Base-by-base conservation (phyloP, 1,140 invertebrate species). In the Liolophura sinensis region DNA sequence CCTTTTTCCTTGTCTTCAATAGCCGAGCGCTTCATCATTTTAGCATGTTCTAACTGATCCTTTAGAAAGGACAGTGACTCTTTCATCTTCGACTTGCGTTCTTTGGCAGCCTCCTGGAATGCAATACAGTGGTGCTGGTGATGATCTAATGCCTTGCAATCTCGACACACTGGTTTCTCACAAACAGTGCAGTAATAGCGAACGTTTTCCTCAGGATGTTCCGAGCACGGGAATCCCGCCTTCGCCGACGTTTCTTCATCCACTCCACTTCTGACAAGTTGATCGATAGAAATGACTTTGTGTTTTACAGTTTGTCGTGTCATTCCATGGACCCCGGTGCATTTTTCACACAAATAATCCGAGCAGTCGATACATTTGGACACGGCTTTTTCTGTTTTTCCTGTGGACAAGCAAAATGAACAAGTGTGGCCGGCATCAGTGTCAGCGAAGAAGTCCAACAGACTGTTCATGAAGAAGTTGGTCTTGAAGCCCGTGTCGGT, bases 291-390 rank as follows among this genome's bases (percentile, higher is more conserved):
- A 24, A 54, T n/a, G 3, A 54, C 24, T 54, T 54, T 54, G 51
- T 54, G 51, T 20, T 54, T 24, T 54, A n/a, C 24, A 20, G 51
- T 54, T 54, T 20, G 51, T 24, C 24, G 3, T 54, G 51, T 54
- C 18, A 24, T 24, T n/a, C 51, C 18, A 24, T 54, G 51, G 51
- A 20, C 18, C 7, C 18, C 51, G 18, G 51, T 24, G 24, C 51
- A 54, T 54, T 54, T n/a, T n/a, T n/a, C 18, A 54, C 51, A 54
- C 51, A 54, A 54, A 24, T 54, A 54, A 54, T 54, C 51, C 51
- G 18, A 24, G 51, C 51, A 54, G 24, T 24, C 24, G 51, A 54
- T 54, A 54, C 51, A 54, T 54, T 54, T 54, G 18, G 51, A 54
- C 18, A 24, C 18, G 12, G 51, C 51, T 54, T 54, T 40, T 40